Conservation (phyloP, 2,888 invertebrate species). For the Drepanosiphum platanoidis region DNA sequence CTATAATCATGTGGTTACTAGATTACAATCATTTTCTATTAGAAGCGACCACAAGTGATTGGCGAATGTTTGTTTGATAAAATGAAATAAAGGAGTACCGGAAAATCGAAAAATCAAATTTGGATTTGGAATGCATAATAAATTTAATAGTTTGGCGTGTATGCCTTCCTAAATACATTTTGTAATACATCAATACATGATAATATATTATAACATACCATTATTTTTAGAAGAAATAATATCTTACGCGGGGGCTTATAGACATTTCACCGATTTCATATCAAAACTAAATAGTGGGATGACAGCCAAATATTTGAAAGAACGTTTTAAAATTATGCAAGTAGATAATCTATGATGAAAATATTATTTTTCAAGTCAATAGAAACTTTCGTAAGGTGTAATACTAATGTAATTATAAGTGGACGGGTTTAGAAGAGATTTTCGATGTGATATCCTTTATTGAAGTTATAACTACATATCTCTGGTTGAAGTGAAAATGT, state of each 20-base stretch:
- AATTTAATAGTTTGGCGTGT: neutral
- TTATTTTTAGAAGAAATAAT: constrained; percentile 13
- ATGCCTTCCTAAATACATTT: neutral
- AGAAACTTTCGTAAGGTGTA: constrained; percentile 24
- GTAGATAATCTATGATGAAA: neutral
- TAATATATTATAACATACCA: neutral
- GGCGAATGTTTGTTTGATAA: neutral
- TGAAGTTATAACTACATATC: neutral
- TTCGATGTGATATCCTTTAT: neutral
- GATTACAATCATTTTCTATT: constrained; percentile 8
- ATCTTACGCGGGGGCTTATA: neutral
- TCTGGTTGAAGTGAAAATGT: neutral
- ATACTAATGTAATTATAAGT: constrained; percentile 6
- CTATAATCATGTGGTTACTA: constrained; percentile 3
- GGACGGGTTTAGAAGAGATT: neutral
- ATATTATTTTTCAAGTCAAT: neutral
- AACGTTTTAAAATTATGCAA: no score
- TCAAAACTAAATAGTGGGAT: neutral
- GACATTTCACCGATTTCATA: neutral
- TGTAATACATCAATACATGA: neutral
- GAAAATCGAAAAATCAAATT: neutral
- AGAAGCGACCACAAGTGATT: neutral
- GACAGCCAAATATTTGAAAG: neutral
- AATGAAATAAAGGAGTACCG: neutral
- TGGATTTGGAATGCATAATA: neutral